Evolutionary conservation across 35 echinoderm and acorn worm genomes (phyloP).

Genomic region (Diadema setosum): DNA sequence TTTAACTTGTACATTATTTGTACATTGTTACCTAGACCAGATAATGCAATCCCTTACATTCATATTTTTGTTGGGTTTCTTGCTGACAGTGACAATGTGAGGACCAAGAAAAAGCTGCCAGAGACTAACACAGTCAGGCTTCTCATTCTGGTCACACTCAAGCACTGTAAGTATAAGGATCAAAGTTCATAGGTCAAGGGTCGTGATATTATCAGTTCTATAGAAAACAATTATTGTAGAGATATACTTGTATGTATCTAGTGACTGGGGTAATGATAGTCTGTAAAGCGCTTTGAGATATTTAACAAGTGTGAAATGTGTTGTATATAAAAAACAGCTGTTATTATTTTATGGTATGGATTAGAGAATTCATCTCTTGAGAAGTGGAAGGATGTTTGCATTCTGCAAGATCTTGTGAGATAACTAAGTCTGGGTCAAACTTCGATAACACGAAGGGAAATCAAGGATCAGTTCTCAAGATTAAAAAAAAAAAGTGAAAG

Average conservation of each 20-base stretch:
- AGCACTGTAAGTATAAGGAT: neutral
- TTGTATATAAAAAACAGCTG: neutral
- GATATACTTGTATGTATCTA: too few species aligned
- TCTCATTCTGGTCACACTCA: neutral
- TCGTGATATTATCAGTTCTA: neutral
- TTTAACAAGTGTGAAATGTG: neutral
- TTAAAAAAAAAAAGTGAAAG: too few species aligned
- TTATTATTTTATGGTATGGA: neutral
- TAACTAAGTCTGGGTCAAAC: too few species aligned
- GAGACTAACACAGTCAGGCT: neutral
- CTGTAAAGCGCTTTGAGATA: neutral
- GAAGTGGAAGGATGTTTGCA: too few species aligned
- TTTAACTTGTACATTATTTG: neutral
- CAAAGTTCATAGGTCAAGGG: neutral
- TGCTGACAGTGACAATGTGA: neutral
- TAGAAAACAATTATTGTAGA: too few species aligned
- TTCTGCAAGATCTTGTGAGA: too few species aligned
- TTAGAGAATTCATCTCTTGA: too few species aligned
- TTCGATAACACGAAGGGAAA: too few species aligned
- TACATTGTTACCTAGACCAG: neutral
- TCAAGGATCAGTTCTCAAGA: too few species aligned
- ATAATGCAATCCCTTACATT: neutral
- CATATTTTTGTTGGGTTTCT: neutral
- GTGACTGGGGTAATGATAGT: too few species aligned
- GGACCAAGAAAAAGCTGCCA: neutral